Conservation (phyloP, 1,140 invertebrate species). For the Nomia melanderi region DNA sequence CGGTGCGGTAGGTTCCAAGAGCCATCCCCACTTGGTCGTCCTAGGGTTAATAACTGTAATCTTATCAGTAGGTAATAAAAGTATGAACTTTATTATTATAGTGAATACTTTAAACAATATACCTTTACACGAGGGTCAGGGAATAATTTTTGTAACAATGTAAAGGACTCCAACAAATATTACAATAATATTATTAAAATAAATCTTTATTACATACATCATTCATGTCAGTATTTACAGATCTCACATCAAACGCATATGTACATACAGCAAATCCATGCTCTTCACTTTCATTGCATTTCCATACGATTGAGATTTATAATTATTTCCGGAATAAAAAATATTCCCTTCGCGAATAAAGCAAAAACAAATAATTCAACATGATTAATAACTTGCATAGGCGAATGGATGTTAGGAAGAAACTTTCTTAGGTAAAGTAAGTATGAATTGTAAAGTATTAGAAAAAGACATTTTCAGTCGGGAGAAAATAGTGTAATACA, state of each 20-base stretch:
- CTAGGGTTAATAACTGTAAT: no score
- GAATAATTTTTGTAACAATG: no score
- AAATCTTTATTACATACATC: conserved; percentile 62
- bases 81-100: no score
- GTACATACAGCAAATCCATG: conserved; percentile 49
- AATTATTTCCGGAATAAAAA: conserved; percentile 41
- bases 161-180: conserved; percentile 15
- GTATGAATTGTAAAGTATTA: conserved; percentile 21
- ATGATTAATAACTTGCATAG: not conserved
- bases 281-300: conserved; percentile 10
- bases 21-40: no score
- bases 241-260: conserved; percentile 48
- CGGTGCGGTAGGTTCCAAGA: no score
- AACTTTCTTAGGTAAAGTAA: conserved; percentile 4
- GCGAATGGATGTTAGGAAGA: conserved; percentile 24
- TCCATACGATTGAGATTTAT: conserved; percentile 23
- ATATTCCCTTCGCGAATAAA: conserved; percentile 18
- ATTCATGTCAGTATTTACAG: conserved; percentile 61
- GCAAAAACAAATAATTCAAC: conserved; percentile 15
- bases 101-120: no score
- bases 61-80: no score
- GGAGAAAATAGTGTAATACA: not conserved
- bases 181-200: conserved; percentile 56
- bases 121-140: no score
- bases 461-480: not conserved